Evolutionary conservation across 53 echinoderm and acorn worm species (phyloP), one percentile per base, ranked within the genome.

Genomic region (Crossaster papposus): DNA sequence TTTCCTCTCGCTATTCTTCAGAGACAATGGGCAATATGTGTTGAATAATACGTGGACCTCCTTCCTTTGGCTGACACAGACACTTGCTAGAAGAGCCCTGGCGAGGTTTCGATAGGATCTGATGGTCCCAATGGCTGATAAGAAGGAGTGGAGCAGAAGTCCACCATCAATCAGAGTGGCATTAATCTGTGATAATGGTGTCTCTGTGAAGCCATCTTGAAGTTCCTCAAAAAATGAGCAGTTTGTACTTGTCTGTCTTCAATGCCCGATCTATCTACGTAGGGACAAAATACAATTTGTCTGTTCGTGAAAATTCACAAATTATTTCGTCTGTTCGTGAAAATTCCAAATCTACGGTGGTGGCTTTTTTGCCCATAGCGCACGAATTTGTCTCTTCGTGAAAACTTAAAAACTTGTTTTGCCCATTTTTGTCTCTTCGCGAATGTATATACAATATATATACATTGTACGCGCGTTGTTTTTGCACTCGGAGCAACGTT

Each of bases 1-100:
- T 84, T 74, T 93, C 58, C 95, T 70, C 88, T 95, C 91, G 79
- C 89, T 91, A 3, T 88, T 93, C 77, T 95, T 95, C 73, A 95
- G 36, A 10, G 95, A 93, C 20, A 55, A 35, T 24, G 91, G 79
- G 1, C 15, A 80, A 51, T 95, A 95, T 2, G 72, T 84, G 62
- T 90, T 83, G 62, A 90, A 83, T 26, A 83, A 18, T 30, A 65
- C 11, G 44, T 90, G 90, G 18, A 83, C 36, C 23, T 90, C 75
- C 12, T 83, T 62, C 18, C 91, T 52, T 8, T 22, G 44, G 75
- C 64, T 83, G 74, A 24, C 58, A 54, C 84, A 90, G 12, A 84
- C 83, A 34, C 64, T 4, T 22, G 38, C 36, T 14, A 90, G 36
- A 37, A 83, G 90, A 32, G 15, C 13, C 58, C 78, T 78, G 22